Evolutionary conservation across 2,888 invertebrate species (phyloP).

Genomic region (Leptinotarsa haldemani): DNA sequence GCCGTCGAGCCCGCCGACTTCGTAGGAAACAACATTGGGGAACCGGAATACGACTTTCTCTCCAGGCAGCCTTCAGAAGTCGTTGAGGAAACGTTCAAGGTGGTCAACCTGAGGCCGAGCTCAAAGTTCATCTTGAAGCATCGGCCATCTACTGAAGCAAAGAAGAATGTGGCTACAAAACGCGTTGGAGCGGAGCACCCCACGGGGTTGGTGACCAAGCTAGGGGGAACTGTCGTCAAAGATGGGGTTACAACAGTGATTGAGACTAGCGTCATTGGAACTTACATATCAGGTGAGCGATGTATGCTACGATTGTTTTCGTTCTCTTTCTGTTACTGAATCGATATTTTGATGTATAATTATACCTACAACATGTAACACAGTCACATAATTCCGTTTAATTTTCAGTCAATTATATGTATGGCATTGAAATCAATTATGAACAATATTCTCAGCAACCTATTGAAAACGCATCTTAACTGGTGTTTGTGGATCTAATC

Average conservation of each 20-base stretch:
- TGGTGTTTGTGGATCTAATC: no score
- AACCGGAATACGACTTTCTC: constrained; percentile 86
- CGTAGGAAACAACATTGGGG: constrained; percentile 67
- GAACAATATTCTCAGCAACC: no score
- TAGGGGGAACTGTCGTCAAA: constrained; percentile 84
- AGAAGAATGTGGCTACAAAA: constrained; percentile 63
- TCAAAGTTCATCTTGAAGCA: constrained; percentile 69
- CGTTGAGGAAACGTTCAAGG: constrained; percentile 84
- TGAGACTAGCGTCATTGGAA: constrained; percentile 90
- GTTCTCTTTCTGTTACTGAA: no score
- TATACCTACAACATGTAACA: no score
- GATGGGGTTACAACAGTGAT: constrained; percentile 87
- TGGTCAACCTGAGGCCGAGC: constrained; percentile 82
- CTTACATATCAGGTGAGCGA: constrained; percentile 78
- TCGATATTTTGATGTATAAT: no score
- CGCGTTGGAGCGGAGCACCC: constrained; percentile 76
- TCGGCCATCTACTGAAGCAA: constrained; percentile 62
- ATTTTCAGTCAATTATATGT: no score
- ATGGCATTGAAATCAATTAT: no score
- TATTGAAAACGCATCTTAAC: no score
- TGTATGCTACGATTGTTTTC: no score
- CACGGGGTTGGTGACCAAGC: constrained; percentile 83
- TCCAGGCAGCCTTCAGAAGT: constrained; percentile 87
- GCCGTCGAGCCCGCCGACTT: constrained; percentile 73
- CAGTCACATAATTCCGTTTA: no score